These are phyloP conservation scores for Coenonympha glycerion DNA, from an alignment of 2,888 invertebrate genomes.

Conservation along the genomic window DNA sequence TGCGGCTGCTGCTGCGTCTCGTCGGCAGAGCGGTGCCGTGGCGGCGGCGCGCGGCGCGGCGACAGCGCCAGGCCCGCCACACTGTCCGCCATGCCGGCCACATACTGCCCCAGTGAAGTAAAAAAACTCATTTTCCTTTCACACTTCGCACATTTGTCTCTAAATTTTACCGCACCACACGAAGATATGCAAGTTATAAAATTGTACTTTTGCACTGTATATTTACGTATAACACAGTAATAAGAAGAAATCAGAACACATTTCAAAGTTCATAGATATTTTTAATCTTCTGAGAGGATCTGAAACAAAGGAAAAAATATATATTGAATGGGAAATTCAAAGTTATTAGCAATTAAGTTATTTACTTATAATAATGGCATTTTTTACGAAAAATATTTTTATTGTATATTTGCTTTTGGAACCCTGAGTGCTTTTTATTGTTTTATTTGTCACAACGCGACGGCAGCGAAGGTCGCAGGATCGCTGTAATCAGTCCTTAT, in stretches of 20 bases:
- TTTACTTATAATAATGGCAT: too few relatives aligned
- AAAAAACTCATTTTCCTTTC: constrained; percentile 84
- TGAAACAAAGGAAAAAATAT: constrained; percentile 13
- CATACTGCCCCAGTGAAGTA: constrained; percentile 88
- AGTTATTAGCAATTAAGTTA: too few relatives aligned
- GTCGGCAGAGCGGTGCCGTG: constrained; percentile 80
- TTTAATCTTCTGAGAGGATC: constrained; percentile 6
- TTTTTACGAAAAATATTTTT: too few relatives aligned
- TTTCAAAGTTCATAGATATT: neutral
- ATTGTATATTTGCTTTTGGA: too few relatives aligned
- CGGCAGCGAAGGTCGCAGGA: constrained; percentile 12
- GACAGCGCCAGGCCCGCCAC: constrained; percentile 87
- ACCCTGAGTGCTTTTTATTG: constrained; percentile 11
- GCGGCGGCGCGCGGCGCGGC: constrained; percentile 82
- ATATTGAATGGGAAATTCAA: too few relatives aligned
- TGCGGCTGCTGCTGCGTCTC: constrained; percentile 61
- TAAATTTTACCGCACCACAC: neutral
- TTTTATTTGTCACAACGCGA: constrained; percentile 11
- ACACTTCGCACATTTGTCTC: constrained; percentile 13
- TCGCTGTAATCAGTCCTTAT: constrained; percentile 9
- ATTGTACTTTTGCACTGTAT: neutral
- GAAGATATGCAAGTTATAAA: neutral
- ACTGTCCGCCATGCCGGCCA: constrained; percentile 89
- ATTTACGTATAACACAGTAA: neutral
- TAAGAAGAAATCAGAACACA: neutral